Evolutionary conservation across 2,888 invertebrate genomes (phyloP).

Genomic region (Allacma fusca): DNA sequence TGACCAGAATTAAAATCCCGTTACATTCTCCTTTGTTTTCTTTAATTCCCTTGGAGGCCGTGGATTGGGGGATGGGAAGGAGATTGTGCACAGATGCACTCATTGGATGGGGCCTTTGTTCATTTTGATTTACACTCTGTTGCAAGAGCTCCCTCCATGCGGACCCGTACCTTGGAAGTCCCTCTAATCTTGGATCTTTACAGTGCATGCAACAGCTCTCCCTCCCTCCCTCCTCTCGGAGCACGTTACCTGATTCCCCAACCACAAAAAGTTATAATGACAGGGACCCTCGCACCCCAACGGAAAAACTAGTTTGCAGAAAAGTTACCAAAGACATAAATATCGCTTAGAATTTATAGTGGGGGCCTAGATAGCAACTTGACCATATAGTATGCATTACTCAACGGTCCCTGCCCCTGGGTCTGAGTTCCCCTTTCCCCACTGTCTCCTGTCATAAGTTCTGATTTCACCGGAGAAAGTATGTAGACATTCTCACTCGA

Average conservation of each 20-base stretch:
- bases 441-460: too few relatives aligned
- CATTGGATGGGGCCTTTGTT: neutral
- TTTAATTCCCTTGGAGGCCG: neutral
- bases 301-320: slow-evolving; percentile 3
- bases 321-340: slow-evolving; percentile 14
- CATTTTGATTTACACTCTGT: neutral
- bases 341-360: neutral
- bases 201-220: neutral
- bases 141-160: neutral
- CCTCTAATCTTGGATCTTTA: neutral
- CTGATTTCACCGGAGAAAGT: too few relatives aligned
- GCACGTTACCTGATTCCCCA: neutral
- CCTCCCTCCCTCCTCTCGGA: neutral
- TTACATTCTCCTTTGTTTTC: neutral
- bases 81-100: neutral
- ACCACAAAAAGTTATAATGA: neutral
- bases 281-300: neutral
- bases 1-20: slow-evolving; percentile 11
- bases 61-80: neutral
- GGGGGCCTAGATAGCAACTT: neutral
- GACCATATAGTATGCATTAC: neutral
- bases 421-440: too few relatives aligned
- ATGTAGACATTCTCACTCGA: too few relatives aligned
- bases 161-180: neutral
- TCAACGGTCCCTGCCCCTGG: too few relatives aligned